Conservation (phyloP, 2,888 invertebrate species). For the Dasysyrphus albostriatus region DNA sequence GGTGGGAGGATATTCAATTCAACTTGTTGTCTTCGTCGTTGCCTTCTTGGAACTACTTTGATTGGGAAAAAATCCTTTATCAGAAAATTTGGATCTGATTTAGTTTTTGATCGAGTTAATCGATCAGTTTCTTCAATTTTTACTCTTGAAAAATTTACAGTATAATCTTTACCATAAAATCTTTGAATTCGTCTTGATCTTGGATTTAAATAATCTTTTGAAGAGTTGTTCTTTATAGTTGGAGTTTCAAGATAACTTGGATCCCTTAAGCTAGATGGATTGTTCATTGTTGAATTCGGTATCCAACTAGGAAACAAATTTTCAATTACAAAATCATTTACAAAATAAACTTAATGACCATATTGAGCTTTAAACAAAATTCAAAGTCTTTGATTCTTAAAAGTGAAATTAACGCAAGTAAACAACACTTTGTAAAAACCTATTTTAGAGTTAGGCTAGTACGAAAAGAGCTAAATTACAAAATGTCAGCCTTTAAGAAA, state of each 20-base stretch:
- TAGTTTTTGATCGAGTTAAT: slow-evolving; percentile 11
- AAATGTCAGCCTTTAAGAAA: too few species aligned
- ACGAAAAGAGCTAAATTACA: too few species aligned
- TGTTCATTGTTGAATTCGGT: not conserved
- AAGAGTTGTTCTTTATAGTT: not conserved
- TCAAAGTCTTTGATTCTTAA: not conserved
- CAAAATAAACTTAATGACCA: not conserved
- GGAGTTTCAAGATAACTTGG: not conserved
- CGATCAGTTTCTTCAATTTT: slow-evolving; percentile 14
- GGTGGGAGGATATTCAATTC: not conserved
- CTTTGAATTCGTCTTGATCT: not conserved
- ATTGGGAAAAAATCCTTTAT: not conserved
- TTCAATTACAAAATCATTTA: not conserved
- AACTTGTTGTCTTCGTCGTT: not conserved
- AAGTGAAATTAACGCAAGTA: too few species aligned
- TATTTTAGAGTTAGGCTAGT: too few species aligned
- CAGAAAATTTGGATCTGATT: not conserved
- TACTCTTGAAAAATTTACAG: slow-evolving; percentile 8
- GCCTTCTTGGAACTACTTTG: not conserved
- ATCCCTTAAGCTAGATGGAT: not conserved
- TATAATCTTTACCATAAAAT: not conserved
- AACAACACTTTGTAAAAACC: too few species aligned
- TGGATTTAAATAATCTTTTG: not conserved
- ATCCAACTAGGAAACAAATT: not conserved
- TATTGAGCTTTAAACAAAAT: not conserved